Evolutionary conservation across 2,888 invertebrate genomes (phyloP).

Genomic region (Cryptus armator): DNA sequence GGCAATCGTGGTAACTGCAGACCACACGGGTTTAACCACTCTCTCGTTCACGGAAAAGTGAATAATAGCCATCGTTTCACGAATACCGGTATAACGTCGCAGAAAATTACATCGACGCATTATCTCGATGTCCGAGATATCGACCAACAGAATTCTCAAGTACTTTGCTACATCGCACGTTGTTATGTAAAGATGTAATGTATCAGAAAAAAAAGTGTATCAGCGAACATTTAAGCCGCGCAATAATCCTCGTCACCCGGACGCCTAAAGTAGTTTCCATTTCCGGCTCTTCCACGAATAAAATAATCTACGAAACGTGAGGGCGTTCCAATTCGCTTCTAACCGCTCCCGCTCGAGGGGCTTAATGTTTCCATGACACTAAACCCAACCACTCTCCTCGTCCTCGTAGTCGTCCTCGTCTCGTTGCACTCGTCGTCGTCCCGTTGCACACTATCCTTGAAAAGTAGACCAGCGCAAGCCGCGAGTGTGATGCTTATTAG

Average conservation of each 20-base stretch:
- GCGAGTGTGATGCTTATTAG: slow-evolving; percentile 55
- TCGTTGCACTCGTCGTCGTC: slow-evolving; percentile 36
- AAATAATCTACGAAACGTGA: slow-evolving; percentile 27
- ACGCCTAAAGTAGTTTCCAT: neutral
- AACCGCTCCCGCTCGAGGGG: neutral
- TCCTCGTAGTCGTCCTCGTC: slow-evolving; percentile 6
- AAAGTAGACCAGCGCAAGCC: slow-evolving; percentile 44
- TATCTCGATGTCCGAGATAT: neutral
- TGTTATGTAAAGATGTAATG: neutral
- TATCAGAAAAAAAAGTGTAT: neutral
- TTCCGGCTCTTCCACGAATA: slow-evolving; percentile 8
- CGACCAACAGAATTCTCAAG: neutral
- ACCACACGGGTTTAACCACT: slow-evolving; percentile 46
- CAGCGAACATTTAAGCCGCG: neutral
- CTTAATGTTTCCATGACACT: slow-evolving; percentile 45
- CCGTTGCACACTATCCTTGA: slow-evolving; percentile 36
- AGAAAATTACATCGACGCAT: slow-evolving; percentile 10
- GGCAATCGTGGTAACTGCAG: slow-evolving; percentile 59
- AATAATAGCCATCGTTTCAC: slow-evolving; percentile 20
- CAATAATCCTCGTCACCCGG: neutral
- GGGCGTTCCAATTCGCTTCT: slow-evolving; percentile 26
- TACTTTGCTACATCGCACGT: neutral
- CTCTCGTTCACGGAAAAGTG: slow-evolving; percentile 25
- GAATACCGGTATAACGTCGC: neutral
- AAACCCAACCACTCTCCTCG: slow-evolving; percentile 21